These are phyloP conservation scores for Sminthopsis crassicaudata DNA, from an alignment of 2,113 vertebrate species.

Conservation along the genomic window DNA sequence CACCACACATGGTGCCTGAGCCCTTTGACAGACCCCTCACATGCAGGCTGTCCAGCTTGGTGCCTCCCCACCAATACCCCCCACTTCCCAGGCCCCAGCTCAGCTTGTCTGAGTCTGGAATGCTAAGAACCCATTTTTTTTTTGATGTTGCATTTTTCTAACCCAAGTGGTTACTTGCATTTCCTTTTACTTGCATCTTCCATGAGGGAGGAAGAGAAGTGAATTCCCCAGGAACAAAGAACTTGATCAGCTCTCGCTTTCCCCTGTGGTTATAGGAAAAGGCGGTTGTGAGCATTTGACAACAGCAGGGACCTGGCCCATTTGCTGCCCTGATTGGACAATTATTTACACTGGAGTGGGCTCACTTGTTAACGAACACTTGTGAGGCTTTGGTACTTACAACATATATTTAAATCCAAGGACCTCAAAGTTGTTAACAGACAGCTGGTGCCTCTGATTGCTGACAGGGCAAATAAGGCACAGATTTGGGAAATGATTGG, in stretches of 20 bases:
- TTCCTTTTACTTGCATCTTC: constrained; percentile 83
- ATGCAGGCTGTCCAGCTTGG: constrained; percentile 71
- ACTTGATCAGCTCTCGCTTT: constrained; percentile 82
- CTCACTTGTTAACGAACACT: constrained; percentile 67
- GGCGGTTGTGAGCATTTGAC: constrained; percentile 78
- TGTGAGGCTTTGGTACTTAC: constrained; percentile 70
- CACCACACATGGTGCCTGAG: constrained; percentile 69
- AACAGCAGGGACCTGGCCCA: constrained; percentile 78
- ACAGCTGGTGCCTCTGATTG: constrained; percentile 56
- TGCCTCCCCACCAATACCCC: constrained; percentile 70
- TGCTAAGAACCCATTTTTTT: constrained; percentile 61
- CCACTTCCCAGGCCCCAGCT: constrained; percentile 71
- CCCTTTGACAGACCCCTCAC: constrained; percentile 61
- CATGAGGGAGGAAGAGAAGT: constrained; percentile 83
- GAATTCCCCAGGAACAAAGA: constrained; percentile 83
- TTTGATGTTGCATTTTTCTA: constrained; percentile 70
- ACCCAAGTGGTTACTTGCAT: constrained; percentile 81
- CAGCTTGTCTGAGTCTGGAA: constrained; percentile 69
- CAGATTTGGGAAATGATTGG: constrained; percentile 44
- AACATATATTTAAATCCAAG: constrained; percentile 66
- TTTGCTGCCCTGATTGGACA: constrained; percentile 76
- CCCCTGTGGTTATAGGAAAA: constrained; percentile 82
- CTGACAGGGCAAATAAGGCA: constrained; percentile 61
- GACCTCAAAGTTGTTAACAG: constrained; percentile 63
- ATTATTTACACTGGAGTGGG: constrained; percentile 52